Evolutionary conservation across 1,140 invertebrate genomes (phyloP), one percentile per base, ranked within the genome.

Genomic region (Carcinoscorpius rotundicauda): DNA sequence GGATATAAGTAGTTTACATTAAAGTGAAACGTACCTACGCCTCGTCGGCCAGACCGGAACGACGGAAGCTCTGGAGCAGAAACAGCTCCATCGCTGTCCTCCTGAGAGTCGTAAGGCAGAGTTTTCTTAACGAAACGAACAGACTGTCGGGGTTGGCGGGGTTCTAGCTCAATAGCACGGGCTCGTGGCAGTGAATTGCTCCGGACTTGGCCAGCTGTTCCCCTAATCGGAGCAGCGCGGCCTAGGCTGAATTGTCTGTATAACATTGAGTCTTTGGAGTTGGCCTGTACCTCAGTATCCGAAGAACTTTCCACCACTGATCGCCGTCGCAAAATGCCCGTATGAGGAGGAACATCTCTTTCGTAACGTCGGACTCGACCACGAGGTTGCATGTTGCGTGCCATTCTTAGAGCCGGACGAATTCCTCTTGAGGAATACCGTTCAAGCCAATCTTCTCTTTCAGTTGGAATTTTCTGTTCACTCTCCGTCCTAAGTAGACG

Each of bases 281-380:
- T n/a, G 73, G 70, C 52, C 69, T 66, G 61, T 71, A 90, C 88
- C 80, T 98, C 94, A 0, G 93, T 96, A 74, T 97, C 94, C 10
- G 93, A 96, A 52, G 89, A 90, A 75, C 93, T 93, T n/a, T 67
- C 69, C 5, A 62, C 51, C 53, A n/a, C 53, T 55, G 53, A 6
- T 55, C 72, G 59, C 60, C 75, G 71, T 5, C 75, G 72, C 48
- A 74, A 71, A 49, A 73, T 70, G 58, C 64, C 58, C 63, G 64
- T 55, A 66, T 60, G 10, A 64, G 51, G 49, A 49, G 49, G 55
- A 55, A n/a, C 53, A n/a, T 55, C 6, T 6, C 53, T n/a, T 6
- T 55, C 53, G 6, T n/a, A n/a, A 8, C 53, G 6, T 55, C 53
- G 53, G 53, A 55, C 53, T 55, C 53, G 53, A 55, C 53, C 53